Evolutionary conservation across 2,888 invertebrate genomes (phyloP).

Genomic region (Hirtodrosophila confusa): DNA sequence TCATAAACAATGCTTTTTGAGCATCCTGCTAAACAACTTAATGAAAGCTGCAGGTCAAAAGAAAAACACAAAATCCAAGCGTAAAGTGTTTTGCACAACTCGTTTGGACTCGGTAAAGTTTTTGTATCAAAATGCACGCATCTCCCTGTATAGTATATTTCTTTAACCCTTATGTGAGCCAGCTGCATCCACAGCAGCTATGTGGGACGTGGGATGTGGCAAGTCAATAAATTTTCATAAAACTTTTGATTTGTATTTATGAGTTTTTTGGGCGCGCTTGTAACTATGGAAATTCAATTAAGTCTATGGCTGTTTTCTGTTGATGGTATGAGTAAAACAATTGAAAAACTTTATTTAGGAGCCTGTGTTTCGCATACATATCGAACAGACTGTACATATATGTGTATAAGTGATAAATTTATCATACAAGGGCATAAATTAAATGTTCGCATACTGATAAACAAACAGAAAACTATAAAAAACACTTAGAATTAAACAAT

Average conservation of each 20-base stretch:
- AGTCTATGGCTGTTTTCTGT: slow-evolving; percentile 35
- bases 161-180: slow-evolving; percentile 30
- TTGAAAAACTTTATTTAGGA: slow-evolving; percentile 76
- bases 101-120: slow-evolving; percentile 41
- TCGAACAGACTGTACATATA: slow-evolving; percentile 35
- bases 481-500: slow-evolving; percentile 62
- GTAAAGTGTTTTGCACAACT: slow-evolving; percentile 51
- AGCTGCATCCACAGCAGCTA: slow-evolving; percentile 3
- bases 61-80: slow-evolving; percentile 7
- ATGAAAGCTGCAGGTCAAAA: slow-evolving; percentile 60
- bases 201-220: slow-evolving; percentile 22
- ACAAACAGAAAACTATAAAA: slow-evolving; percentile 31
- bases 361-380: slow-evolving; percentile 43
- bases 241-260: slow-evolving; percentile 79
- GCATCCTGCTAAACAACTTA: slow-evolving; percentile 70
- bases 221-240: slow-evolving; percentile 77
- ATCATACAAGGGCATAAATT: slow-evolving; percentile 73
- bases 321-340: slow-evolving; percentile 68
- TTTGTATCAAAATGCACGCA: slow-evolving; percentile 21
- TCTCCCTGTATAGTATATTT: slow-evolving; percentile 1
- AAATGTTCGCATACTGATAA: slow-evolving; percentile 54
- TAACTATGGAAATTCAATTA: slow-evolving; percentile 61
- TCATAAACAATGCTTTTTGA: slow-evolving; percentile 75
- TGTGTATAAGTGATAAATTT: slow-evolving; percentile 71
- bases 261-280: slow-evolving; percentile 52